Conservation (phyloP, 2,113 vertebrate genomes). For the Origma solitaria region DNA sequence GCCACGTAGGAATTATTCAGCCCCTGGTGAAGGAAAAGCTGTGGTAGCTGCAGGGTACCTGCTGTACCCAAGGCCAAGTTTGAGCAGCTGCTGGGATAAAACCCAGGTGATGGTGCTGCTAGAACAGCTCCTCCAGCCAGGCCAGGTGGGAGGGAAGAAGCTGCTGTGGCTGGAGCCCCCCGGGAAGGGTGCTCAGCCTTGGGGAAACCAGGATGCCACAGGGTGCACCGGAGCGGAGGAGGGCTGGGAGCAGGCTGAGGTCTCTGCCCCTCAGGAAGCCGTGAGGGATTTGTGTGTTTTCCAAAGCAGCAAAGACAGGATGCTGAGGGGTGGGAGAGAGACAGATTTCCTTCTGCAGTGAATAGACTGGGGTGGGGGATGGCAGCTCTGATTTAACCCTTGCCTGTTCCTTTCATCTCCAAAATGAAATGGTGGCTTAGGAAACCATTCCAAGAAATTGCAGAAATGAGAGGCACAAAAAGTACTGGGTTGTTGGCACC, state of each 20-base stretch:
- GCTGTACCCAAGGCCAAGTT: neutral
- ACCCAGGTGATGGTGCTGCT: neutral
- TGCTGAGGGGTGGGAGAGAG: constrained; percentile 56
- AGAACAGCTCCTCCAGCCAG: neutral
- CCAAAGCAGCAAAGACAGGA: constrained; percentile 43
- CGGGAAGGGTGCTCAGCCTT: neutral
- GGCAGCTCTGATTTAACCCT: neutral
- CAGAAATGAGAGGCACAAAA: neutral
- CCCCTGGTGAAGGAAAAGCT: neutral
- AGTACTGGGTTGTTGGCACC: neutral
- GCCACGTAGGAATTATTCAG: neutral
- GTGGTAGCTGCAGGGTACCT: accelerated
- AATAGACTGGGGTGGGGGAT: constrained; percentile 26
- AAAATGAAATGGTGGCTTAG: neutral
- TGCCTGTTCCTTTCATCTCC: neutral
- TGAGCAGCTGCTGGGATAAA: neutral
- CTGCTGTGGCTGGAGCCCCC: neutral
- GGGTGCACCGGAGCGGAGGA: neutral
- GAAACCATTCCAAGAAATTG: neutral
- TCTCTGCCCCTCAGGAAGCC: constrained; percentile 42
- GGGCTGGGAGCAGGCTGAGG: neutral
- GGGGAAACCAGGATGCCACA: neutral
- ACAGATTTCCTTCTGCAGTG: constrained; percentile 56
- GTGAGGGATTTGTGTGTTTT: constrained; percentile 43
- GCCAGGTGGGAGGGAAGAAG: neutral